phyloP scores from a whole-genome alignment of 1,140 invertebrate species.

The Teleogryllus occipitalis region DNA sequence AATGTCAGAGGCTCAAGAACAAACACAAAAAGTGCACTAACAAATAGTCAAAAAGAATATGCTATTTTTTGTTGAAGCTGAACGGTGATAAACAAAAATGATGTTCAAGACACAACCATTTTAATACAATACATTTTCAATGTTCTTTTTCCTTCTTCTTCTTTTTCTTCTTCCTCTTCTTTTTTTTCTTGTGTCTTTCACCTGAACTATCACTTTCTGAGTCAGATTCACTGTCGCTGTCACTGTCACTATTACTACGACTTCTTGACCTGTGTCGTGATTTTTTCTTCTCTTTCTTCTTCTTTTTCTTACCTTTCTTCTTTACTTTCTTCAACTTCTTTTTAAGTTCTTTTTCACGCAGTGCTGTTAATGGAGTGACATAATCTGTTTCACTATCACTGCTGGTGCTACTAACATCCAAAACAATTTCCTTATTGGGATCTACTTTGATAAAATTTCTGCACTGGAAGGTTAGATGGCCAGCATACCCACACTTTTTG shows the following conservation, averaged over 20 bases:
- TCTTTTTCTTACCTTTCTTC: constrained; percentile 43
- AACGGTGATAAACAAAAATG: too few relatives aligned
- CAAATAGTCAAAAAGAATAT: too few relatives aligned
- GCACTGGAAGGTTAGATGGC: constrained; percentile 94
- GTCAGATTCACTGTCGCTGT: background rate
- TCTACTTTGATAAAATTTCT: constrained; percentile 90
- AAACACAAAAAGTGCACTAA: too few relatives aligned
- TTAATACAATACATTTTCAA: background rate
- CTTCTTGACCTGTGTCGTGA: background rate
- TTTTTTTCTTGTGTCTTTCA: background rate
- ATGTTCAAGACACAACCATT: too few relatives aligned
- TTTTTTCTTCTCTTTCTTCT: constrained; percentile 39
- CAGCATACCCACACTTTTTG: constrained; percentile 89
- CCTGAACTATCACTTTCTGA: background rate
- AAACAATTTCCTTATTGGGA: constrained; percentile 78
- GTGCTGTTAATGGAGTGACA: constrained; percentile 67
- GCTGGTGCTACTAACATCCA: constrained; percentile 93
- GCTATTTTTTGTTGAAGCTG: too few relatives aligned
- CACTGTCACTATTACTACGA: background rate
- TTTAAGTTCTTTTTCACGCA: constrained; percentile 66
- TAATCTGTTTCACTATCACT: constrained; percentile 79
- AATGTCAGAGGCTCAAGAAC: too few relatives aligned
- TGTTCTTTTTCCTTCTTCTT: background rate
- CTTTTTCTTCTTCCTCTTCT: background rate
- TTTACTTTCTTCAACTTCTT: constrained; percentile 48